Conservation (phyloP, 64 coral and sea anemone genomes). For the Pachyseris speciosa region DNA sequence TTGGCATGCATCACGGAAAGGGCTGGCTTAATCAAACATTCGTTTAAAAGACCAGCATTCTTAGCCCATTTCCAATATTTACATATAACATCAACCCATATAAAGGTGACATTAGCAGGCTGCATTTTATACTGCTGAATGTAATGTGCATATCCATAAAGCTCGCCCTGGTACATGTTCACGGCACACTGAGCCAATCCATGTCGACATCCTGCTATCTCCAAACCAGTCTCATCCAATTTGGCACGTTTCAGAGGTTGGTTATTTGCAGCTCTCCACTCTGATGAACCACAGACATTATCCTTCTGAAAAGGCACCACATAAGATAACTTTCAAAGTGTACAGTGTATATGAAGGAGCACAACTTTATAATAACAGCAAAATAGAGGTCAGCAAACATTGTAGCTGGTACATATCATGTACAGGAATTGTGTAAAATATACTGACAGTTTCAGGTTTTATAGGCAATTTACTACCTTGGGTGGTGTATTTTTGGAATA, state of each 20-base stretch:
- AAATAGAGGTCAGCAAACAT: no score
- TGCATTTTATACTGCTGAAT: slow-evolving; percentile 5
- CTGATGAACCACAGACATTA: slow-evolving; percentile 53
- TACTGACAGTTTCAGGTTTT: no score
- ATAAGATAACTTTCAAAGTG: no score
- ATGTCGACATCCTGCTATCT: slow-evolving; percentile 47
- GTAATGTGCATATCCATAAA: slow-evolving; percentile 62
- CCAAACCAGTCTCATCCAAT: slow-evolving; percentile 33
- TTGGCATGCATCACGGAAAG: slow-evolving; percentile 67
- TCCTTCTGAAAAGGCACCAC: neutral
- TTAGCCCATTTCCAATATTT: slow-evolving; percentile 56
- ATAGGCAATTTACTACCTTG: neutral
- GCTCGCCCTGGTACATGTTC: slow-evolving; percentile 36
- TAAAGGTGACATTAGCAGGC: neutral
- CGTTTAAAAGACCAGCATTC: neutral
- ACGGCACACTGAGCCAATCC: slow-evolving; percentile 29
- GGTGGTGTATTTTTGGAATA: neutral
- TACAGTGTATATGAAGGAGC: no score
- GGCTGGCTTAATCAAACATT: slow-evolving; percentile 37
- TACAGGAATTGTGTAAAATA: no score
- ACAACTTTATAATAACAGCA: no score
- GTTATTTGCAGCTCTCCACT: slow-evolving; percentile 66
- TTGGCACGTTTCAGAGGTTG: neutral
- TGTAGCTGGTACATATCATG: no score
- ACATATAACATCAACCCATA: slow-evolving; percentile 50